Base-by-base conservation (phyloP, 2,888 invertebrate species). In the Prenolepis imparis region DNA sequence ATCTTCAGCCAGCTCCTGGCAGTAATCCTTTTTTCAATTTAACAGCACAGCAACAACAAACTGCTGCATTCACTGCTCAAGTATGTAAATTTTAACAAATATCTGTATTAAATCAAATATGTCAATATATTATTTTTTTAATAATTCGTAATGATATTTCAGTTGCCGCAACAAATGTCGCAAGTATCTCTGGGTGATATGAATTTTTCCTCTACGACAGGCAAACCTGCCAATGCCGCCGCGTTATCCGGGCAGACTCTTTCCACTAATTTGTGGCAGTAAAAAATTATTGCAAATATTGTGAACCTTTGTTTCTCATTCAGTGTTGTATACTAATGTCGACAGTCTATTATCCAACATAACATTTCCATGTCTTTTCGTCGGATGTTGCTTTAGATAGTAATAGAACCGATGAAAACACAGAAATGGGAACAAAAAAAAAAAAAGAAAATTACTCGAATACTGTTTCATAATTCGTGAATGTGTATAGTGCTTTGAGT, bases 121-220 rank as follows among this genome's bases (percentile, higher is more conserved):
- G 3, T 83, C 12, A 61, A 3, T 66, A 3, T 66, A 1, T 52
- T 36, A 84, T 48, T 55, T 83, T 18, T 61, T 39, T 24, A 15
- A 77, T 41, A 80, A 78, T 73, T 68, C 21, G 3, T 44, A 67
- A 39, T 74, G 3, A 55, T 59, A 12, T 91, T 91, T 41, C 86
- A 95, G 94, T 89, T 96, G 86, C 95, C 95, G 61, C 96, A 96
- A 91, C 96, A 96, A 91, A 95, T 96, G 94, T 94, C 95, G 24
- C 95, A 95, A 92, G 93, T 96, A 92, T 95, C 95, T 73, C 90
- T 96, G 83, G 91, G 93, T 61, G 93, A 92, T 75, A 88, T 93
- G 84, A 88, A 86, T 61, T 94, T 94, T 66, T 83, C 93, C 21
- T 67, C 90, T 32, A 41, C 91, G n/a, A 41, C 92, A 28, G 91